Base-by-base conservation (phyloP, 2,113 vertebrate species). In the Neolamprologus hecqui region DNA sequence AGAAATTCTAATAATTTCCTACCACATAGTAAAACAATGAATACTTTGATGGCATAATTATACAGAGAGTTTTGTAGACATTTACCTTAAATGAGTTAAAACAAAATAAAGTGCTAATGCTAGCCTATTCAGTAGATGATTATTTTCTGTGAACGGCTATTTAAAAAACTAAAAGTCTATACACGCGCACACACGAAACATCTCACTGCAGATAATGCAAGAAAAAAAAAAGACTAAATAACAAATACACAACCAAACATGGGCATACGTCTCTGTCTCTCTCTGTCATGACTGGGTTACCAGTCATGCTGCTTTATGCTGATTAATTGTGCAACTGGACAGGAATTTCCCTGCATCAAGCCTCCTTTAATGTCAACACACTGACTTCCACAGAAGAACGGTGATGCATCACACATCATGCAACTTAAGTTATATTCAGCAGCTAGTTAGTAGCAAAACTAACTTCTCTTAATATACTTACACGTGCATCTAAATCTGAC, bases 291-390 rank as follows among this genome's bases (percentile, higher is more conserved):
- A 60, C 15, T 60, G 15, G 58, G 58, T 60, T 60, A 60, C n/a
- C 53, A 70, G 79, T 84, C 86, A 88, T 23, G 83, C 23, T 83
- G 87, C 85, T 91, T 92, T 84, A 58, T 89, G 89, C 85, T 96
- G 95, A 96, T 94, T 96, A 95, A 96, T 94, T 93, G 53, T 91
- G 91, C 89, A 90, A 95, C 90, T 92, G 90, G 88, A 63, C 88
- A 94, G 94, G 95, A 96, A 96, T 96, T 95, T 92, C 96, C 95
- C 95, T 85, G 11, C 55, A 82, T 77, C 81, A 89, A 85, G 87
- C 65, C 90, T 79, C 79, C 88, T 86, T 91, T 86, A 90, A 87
- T 23, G 54, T 90, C 88, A 93, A 83, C 88, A 84, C 77, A 79
- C 11, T 11, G 17, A 86, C 85, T 94, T 94, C 89, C 90, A 88